A percentile compares a stretch with the other conserved stretches of the same genome.
Evolutionary conservation across 2,888 invertebrate species (phyloP).

Genomic region (Cephus rjabovi): DNA sequence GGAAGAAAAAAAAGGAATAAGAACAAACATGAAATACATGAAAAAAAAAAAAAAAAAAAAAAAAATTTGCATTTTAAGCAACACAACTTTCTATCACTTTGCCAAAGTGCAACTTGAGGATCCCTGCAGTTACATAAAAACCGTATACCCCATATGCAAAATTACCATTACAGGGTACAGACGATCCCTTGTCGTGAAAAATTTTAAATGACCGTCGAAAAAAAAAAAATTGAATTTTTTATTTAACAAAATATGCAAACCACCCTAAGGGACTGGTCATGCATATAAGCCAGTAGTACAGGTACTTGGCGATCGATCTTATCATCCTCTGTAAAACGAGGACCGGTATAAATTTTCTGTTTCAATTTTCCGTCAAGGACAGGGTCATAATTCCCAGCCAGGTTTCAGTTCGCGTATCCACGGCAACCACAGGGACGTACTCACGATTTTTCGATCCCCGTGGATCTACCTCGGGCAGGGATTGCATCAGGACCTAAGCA

Average conservation of each 20-base stretch:
- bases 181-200: no score
- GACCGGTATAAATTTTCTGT: constrained; percentile 10
- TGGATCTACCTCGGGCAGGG: not conserved
- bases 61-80: not conserved
- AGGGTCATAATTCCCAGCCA: constrained; percentile 6
- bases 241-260: not conserved
- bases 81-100: not conserved
- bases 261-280: no score
- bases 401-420: not conserved
- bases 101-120: not conserved
- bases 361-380: constrained; percentile 21
- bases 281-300: not conserved
- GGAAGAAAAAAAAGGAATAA: not conserved
- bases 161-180: no score
- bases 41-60: not conserved
- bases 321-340: not conserved
- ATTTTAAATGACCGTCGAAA: no score
- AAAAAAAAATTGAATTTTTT: no score
- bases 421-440: not conserved
- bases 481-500: not conserved
- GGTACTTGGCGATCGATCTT: constrained; percentile 14
- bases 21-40: not conserved
- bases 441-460: not conserved
- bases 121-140: no score
- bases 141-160: no score